These are phyloP conservation scores for Hoplodrina blanda DNA, from an alignment of 2,888 invertebrate species.

Conservation along the genomic window DNA sequence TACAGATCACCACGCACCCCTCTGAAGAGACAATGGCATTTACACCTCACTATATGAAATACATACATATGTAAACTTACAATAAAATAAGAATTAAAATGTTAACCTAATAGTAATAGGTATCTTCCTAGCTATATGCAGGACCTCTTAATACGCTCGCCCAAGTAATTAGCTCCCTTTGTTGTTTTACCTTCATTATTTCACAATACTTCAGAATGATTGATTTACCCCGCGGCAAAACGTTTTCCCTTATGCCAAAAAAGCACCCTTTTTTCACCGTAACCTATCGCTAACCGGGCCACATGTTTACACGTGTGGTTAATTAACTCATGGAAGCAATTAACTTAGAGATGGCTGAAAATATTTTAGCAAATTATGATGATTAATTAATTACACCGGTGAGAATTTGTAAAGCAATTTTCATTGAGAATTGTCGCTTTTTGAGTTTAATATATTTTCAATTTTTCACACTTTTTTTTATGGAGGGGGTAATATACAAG, in stretches of 20 bases:
- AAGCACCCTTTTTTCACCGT: conserved; percentile 23
- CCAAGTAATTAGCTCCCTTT: conserved; percentile 41
- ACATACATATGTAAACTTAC: no score
- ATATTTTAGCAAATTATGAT: neutral
- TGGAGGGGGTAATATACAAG: no score
- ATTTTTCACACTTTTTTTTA: neutral
- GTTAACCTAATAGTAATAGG: no score
- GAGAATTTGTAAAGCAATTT: neutral
- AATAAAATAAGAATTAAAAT: no score
- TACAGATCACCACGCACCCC: no score
- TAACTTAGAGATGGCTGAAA: neutral
- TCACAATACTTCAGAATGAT: conserved; percentile 47
- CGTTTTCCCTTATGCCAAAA: conserved; percentile 21
- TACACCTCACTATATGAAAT: no score
- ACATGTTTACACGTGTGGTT: conserved; percentile 15
- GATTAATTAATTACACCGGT: neutral
- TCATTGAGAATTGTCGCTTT: neutral
- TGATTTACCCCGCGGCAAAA: conserved; percentile 43
- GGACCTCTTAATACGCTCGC: conserved; percentile 8
- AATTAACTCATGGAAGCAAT: conserved; percentile 16
- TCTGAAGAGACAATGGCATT: no score
- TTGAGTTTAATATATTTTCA: no score
- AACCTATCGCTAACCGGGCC: neutral
- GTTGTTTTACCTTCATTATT: conserved; percentile 25
- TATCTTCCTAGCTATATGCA: neutral